Evolutionary conservation across 2,113 vertebrate species (phyloP), one percentile per base, ranked within the genome.

Genomic region (Microcebus ravelobensis): DNA sequence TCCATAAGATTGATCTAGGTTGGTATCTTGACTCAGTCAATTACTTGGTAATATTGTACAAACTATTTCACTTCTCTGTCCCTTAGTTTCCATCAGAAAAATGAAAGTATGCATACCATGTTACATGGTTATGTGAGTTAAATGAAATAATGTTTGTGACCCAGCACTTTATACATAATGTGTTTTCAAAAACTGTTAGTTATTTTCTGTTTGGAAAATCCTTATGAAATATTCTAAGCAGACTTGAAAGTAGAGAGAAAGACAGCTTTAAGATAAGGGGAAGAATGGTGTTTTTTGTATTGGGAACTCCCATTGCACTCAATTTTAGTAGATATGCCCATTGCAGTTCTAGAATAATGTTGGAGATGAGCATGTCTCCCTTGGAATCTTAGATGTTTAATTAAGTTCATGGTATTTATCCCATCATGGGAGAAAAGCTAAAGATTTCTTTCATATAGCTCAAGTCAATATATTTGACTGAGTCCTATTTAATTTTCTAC

Each of bases 341-440:
- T 7, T 67, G 34, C 81, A 42, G 34, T 73, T 59, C n/a, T n/a
- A 12, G 20, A 68, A 23, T 52, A 89, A 65, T 86, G 17, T 36
- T 82, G 31, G 20, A 57, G n/a, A 80, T 76, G 9, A 88, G 17
- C 52, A 14, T 77, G 6, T 27, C 21, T 94, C 36, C 15, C 77
- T 61, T 91, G 61, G 81, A 83, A 8, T 87, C 76, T 94, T 52
- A 36, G 14, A 13, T 91, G 34, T 70, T 70, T 85, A 27, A 48
- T 59, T 85, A 34, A 76, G 27, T 73, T 63, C 85, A 68, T 77
- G 59, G 65, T 77, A 81, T 81, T 96, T 74, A 95, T 91, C 57
- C 27, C 5, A 36, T 73, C 29, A 68, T 57, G 50, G 6, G 8
- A 79, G 39, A 52, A 96, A 81, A 80, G 17, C 8, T 84, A 87